phyloP scores from a whole-genome alignment of 2,113 vertebrate genomes.

The Sylvilagus bachmani region DNA sequence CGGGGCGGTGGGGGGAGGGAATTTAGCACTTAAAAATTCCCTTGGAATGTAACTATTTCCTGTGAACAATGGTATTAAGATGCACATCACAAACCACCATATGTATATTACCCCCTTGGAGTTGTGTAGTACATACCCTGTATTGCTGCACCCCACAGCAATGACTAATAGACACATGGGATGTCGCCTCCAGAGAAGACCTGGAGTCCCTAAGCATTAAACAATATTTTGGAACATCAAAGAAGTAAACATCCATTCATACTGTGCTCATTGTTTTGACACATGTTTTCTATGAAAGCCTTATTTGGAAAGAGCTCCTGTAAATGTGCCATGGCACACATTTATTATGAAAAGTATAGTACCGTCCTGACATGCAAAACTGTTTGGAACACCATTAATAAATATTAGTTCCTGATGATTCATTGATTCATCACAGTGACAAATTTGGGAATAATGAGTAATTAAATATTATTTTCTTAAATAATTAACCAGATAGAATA shows the following conservation, averaged over 20 bases:
- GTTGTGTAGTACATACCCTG: background rate
- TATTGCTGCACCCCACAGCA: background rate
- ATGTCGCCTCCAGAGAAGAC: background rate
- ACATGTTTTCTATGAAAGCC: conserved; percentile 21
- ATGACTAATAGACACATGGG: background rate
- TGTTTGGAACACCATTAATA: background rate
- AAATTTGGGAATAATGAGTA: conserved; percentile 15
- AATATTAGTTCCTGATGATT: conserved; percentile 18
- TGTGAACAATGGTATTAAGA: background rate
- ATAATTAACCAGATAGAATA: background rate
- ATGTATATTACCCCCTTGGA: background rate
- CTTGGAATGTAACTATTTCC: background rate
- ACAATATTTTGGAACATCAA: conserved; percentile 46
- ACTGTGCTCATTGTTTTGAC: conserved; percentile 20
- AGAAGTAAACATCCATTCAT: background rate
- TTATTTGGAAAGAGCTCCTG: conserved; percentile 55
- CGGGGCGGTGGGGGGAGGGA: background rate
- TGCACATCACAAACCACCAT: background rate
- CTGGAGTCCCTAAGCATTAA: conserved; percentile 6
- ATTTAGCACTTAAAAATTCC: conserved; percentile 32
- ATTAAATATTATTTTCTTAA: conserved; percentile 19
- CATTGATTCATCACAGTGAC: background rate
- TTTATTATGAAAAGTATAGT: conserved; percentile 15
- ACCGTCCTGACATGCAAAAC: conserved; percentile 14
- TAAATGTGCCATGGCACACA: background rate